Base-by-base conservation (phyloP, 2,797 vertebrate species). In the Mallotus villosus region DNA sequence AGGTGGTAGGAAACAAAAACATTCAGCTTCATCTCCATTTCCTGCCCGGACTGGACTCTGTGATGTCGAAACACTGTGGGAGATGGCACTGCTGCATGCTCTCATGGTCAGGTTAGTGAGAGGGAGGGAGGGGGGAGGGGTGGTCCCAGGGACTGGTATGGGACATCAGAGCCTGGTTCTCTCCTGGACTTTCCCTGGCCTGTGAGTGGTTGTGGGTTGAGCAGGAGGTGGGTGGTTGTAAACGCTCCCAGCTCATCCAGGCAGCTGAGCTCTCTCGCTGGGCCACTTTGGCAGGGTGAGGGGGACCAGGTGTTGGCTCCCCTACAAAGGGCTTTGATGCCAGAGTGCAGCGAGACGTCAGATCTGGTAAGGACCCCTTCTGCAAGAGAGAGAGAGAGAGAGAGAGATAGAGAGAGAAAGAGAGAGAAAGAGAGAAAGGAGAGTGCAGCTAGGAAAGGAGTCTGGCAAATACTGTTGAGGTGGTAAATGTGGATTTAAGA, bases 271-370 rank as follows among this genome's bases (percentile, higher is more conserved):
- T 82, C 84, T 74, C 85, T 89, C 68, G 57, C 84, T 84, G 72
- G 82, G 83, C 71, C 78, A 81, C 72, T 88, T 88, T 92, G 90
- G 90, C 91, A 89, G 70, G 57, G 70, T 78, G 79, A 84, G 70
- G 81, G 85, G 86, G 85, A 88, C 86, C 92, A 92, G 91, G 88
- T 92, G 90, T 90, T 81, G 24, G 69, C 84, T 88, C 82, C 83
- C 24, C 25, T 83, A 83, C 84, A 83, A 79, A 85, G 72, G 32
- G 84, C 85, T 89, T 88, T 87, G 82, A 90, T 89, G 88, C 85
- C 86, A 88, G 84, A 83, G 82, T 84, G 84, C 81, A 82, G 71
- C 68, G 82, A 84, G 82, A 81, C 81, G 82, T 87, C 69, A 32
- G 79, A 83, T 89, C 84, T 85, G 72, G 78, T 79, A 77, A 74